Percentiles rank a stretch among this genome's conserved stretches.
Conservation (phyloP, 2,888 invertebrate species). For the Tetheella fluctuosa region DNA sequence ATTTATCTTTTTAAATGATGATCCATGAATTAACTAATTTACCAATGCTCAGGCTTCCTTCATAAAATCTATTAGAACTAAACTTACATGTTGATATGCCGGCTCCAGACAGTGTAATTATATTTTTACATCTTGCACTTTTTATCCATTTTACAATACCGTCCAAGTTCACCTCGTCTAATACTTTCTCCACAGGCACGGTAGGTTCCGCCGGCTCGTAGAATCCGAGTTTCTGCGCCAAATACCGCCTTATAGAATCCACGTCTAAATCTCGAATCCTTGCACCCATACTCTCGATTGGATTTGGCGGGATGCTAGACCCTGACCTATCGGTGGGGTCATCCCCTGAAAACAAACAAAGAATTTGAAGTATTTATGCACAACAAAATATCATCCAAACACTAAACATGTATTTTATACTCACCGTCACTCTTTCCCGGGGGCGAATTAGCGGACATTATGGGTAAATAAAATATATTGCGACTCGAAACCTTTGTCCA, state of each 20-base stretch:
- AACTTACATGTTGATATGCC: constrained; percentile 97
- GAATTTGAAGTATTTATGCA: constrained; percentile 19
- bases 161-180: constrained; percentile 89
- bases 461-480: constrained; percentile 65
- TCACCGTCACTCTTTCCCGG: constrained; percentile 75
- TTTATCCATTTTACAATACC: constrained; percentile 92
- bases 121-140: constrained; percentile 90
- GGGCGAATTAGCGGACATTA: constrained; percentile 78
- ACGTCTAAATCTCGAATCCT: constrained; percentile 81
- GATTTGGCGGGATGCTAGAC: constrained; percentile 69
- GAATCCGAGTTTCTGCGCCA: constrained; percentile 86
- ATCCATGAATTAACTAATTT: background rate
- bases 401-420: constrained; percentile 25
- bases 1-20: background rate
- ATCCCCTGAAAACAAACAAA: constrained; percentile 56
- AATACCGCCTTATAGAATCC: constrained; percentile 86
- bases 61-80: background rate
- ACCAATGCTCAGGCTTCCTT: background rate
- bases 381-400: constrained; percentile 18
- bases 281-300: constrained; percentile 61
- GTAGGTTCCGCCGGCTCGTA: constrained; percentile 71
- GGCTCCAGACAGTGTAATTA: constrained; percentile 97
- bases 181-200: constrained; percentile 71
- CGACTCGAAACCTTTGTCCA: constrained; percentile 71
- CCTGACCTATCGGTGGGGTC: constrained; percentile 51